Percentiles rank a stretch among this genome's conserved stretches.
Conservation (phyloP, 2,113 vertebrate species). For the Psettodes erumei region DNA sequence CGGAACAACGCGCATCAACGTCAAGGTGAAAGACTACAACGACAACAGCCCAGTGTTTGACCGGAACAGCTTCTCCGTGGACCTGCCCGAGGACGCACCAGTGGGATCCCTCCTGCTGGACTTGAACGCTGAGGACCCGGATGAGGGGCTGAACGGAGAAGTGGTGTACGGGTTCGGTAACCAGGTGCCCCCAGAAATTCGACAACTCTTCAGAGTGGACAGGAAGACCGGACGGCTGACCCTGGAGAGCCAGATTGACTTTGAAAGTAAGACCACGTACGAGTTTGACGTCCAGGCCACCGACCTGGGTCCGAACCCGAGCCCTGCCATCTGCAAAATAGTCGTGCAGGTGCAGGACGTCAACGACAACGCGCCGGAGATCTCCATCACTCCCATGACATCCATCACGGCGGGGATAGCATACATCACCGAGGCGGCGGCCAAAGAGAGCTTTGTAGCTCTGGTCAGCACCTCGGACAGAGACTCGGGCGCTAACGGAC, state of each 20-base stretch:
- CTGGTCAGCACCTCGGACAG: constrained; percentile 95
- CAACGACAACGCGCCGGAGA: constrained; percentile 94
- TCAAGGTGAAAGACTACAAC: constrained; percentile 95
- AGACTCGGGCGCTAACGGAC: constrained; percentile 91
- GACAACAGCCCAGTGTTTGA: constrained; percentile 96
- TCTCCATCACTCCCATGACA: constrained; percentile 92
- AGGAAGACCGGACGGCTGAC: constrained; percentile 90
- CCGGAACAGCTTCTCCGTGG: constrained; percentile 87
- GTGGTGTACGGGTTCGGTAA: constrained; percentile 92
- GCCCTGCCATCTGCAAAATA: constrained; percentile 90
- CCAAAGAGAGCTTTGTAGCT: constrained; percentile 93
- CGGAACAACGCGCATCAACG: constrained; percentile 87
- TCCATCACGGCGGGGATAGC: constrained; percentile 85
- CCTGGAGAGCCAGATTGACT: constrained; percentile 89
- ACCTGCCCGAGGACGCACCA: constrained; percentile 90
- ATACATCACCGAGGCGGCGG: constrained; percentile 88
- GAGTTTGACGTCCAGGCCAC: constrained; percentile 94
- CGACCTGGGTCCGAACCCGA: constrained; percentile 91
- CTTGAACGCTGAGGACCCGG: constrained; percentile 90
- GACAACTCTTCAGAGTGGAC: constrained; percentile 91
- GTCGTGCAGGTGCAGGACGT: constrained; percentile 94
- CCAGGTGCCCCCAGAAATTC: constrained; percentile 89
- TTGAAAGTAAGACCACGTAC: constrained; percentile 92
- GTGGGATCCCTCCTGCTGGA: constrained; percentile 90
- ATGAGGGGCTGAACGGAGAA: constrained; percentile 94